Evolutionary conservation across 2,113 vertebrate genomes (phyloP).

Genomic region (Tenrec ecaudatus): DNA sequence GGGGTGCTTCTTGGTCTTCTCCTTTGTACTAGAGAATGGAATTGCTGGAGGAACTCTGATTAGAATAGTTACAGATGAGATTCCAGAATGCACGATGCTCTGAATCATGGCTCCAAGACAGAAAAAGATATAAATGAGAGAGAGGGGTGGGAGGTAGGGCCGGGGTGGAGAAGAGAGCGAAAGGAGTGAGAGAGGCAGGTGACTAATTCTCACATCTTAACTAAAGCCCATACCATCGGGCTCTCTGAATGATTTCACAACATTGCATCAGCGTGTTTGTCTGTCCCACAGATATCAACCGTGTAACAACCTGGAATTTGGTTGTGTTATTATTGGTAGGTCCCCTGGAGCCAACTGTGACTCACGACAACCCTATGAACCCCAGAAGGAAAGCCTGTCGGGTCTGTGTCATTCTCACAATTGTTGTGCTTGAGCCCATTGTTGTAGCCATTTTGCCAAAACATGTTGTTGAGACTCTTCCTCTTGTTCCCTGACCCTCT

Average conservation of each 20-base stretch:
- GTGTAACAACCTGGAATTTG: not conserved
- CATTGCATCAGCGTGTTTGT: rapidly evolving
- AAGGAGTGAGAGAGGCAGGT: not conserved
- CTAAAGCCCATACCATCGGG: rapidly evolving
- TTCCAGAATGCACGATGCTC: not conserved
- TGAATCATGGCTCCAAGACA: not conserved
- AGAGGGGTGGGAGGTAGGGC: too few relatives aligned
- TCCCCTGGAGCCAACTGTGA: too few relatives aligned
- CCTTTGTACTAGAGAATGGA: slow-evolving; percentile 9
- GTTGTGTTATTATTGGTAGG: too few relatives aligned
- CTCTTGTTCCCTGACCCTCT: too few relatives aligned
- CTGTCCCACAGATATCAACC: rapidly evolving
- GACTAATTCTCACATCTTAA: rapidly evolving
- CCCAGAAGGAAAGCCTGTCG: too few relatives aligned
- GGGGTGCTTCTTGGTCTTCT: slow-evolving; percentile 64
- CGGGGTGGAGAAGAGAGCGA: too few relatives aligned
- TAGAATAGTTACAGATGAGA: slow-evolving; percentile 14
- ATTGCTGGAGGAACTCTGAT: not conserved
- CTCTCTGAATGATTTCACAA: rapidly evolving
- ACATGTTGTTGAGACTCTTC: too few relatives aligned
- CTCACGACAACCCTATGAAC: too few relatives aligned
- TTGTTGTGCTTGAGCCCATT: too few relatives aligned
- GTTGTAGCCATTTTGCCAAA: too few relatives aligned
- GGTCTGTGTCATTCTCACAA: too few relatives aligned
- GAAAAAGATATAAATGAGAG: not conserved